Evolutionary conservation across 1,140 invertebrate species (phyloP), one percentile per base, ranked within the genome.

Genomic region (Drosophila trapezifrons): DNA sequence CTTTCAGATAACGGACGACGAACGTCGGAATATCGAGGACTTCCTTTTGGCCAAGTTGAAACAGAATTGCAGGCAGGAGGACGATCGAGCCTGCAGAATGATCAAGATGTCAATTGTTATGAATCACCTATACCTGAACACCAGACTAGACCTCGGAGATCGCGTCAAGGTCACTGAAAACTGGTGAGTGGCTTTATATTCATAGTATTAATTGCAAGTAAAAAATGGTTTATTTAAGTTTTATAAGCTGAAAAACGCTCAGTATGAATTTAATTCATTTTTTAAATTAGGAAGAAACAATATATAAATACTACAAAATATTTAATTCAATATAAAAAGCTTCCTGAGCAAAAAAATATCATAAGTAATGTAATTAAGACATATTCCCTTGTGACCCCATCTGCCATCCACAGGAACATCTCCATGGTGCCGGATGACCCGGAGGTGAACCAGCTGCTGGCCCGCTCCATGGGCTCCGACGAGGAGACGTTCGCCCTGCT

Each of bases 81-180:
- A 97, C 72, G 94, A 96, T 12, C 95, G 95, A 29, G 95, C 96
- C 17, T 97, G 96, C 82, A 95, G 96, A 69, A 96, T 96, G 93
- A 92, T 96, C 4, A 96, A 97, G 91, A 90, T 96, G 63, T 95
- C 96, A 4, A 95, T 95, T 2, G 96, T 97, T 81, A 96, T 96
- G 93, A 96, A 97, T 92, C 93, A 95, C 52, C 93, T 97, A 79
- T 92, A 97, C 85, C 96, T 96, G 90, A 97, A 96, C 64, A 95
- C 95, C 0, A 94, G 95, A 47, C 94, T 97, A 74, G 95, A 96
- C 80, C 85, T 96, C 5, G 94, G 95, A 25, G 96, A 96, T 27
- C 95, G 96, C 72, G 93, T 97, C 45, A 95, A 96, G 90, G 95
- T 97, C 49, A 94, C 95, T 8, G 95, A 96, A 90, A 96, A 95